These are phyloP conservation scores for Coturnix japonica DNA, from an alignment of 2,113 vertebrate genomes.

Conservation along the genomic window DNA sequence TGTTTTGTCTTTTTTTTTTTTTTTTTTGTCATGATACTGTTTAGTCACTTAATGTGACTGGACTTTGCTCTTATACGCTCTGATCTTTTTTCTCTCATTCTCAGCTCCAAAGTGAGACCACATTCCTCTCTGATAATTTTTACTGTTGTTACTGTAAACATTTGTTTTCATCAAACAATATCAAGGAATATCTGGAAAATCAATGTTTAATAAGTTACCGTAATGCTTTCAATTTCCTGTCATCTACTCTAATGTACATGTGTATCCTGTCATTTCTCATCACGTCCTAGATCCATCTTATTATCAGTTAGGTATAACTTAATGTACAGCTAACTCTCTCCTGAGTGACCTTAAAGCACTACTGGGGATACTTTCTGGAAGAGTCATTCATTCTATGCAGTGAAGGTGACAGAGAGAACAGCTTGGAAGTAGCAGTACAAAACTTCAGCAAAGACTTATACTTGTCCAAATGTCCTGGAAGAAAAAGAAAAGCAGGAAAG, in stretches of 20 bases:
- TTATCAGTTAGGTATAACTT: conserved; percentile 70
- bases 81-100: neutral
- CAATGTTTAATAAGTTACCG: conserved; percentile 74
- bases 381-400: conserved; percentile 39
- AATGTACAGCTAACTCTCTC: conserved; percentile 64
- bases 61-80: neutral
- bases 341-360: conserved; percentile 62
- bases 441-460: conserved; percentile 8
- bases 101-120: neutral
- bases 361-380: neutral
- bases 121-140: neutral
- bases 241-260: conserved; percentile 65
- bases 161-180: conserved; percentile 68
- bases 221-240: conserved; percentile 75
- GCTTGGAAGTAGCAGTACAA: neutral
- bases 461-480: neutral
- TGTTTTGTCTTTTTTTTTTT: too few relatives aligned
- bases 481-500: too few relatives aligned
- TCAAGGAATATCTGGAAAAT: conserved; percentile 72
- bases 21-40: too few relatives aligned
- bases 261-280: conserved; percentile 68
- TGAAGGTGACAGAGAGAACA: conserved; percentile 35
- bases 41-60: too few relatives aligned
- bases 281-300: conserved; percentile 69
- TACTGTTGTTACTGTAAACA: conserved; percentile 44